Conservation (phyloP, 2,113 vertebrate genomes). For the Onychostoma macrolepis region DNA sequence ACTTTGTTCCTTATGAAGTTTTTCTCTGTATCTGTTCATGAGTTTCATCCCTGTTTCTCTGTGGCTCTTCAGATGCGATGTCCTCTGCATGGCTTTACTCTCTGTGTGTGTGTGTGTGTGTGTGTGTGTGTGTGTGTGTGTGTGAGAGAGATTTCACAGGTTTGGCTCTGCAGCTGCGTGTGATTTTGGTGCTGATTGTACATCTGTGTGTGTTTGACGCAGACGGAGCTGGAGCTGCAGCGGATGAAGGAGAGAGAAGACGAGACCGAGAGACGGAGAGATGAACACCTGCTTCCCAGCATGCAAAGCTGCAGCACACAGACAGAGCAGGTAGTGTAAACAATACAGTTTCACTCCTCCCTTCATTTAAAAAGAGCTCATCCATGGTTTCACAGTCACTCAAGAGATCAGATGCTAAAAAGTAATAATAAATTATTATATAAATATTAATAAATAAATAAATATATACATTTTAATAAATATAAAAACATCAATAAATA, state of each 20-base stretch:
- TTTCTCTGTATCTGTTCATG: no score
- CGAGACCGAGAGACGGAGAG: neutral
- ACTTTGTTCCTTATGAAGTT: no score
- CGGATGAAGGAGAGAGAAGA: neutral
- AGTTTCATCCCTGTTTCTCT: no score
- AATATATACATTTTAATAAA: no score
- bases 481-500: no score
- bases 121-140: no score
- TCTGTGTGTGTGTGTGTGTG: neutral
- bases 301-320: conserved; percentile 77
- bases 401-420: no score
- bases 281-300: neutral
- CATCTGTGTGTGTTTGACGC: conserved; percentile 7
- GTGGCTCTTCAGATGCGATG: neutral
- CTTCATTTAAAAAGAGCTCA: no score
- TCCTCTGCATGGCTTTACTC: neutral
- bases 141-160: neutral
- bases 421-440: no score
- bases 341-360: neutral
- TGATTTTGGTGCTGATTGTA: neutral
- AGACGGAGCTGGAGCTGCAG: conserved; percentile 38
- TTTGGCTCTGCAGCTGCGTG: neutral
- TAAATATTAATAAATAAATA: no score
- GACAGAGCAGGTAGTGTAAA: conserved; percentile 76
- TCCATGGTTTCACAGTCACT: no score